Conservation (phyloP, 2,113 vertebrate genomes). For the Chauna torquata region DNA sequence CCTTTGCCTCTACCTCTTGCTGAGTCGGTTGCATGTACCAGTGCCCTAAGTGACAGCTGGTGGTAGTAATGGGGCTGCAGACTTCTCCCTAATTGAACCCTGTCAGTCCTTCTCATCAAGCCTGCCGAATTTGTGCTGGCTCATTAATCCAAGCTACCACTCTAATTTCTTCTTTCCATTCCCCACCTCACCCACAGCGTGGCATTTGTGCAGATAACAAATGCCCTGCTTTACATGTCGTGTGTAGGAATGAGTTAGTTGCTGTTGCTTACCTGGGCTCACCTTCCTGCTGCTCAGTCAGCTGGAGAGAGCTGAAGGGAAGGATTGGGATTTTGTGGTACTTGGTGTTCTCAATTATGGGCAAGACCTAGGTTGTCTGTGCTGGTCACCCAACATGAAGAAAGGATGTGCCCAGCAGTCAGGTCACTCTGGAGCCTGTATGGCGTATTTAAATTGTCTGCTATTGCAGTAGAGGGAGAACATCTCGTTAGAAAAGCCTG, state of each 20-base stretch:
- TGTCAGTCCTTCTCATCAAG: slow-evolving; percentile 61
- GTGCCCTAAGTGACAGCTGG: slow-evolving; percentile 56
- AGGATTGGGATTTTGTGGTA: not conserved
- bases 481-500: not conserved
- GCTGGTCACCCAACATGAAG: not conserved
- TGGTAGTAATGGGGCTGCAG: slow-evolving; percentile 65
- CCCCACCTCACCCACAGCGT: not conserved
- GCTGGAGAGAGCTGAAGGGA: not conserved
- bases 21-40: slow-evolving; percentile 3
- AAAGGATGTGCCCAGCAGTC: rapidly evolving
- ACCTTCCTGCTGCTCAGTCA: not conserved
- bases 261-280: slow-evolving; percentile 25
- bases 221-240: not conserved
- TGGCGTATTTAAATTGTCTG: not conserved
- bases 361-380: rapidly evolving
- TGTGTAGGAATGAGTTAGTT: slow-evolving; percentile 35
- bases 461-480: rapidly evolving
- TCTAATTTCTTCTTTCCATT: slow-evolving; percentile 19
- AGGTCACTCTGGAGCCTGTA: rapidly evolving
- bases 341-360: rapidly evolving
- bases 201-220: slow-evolving; percentile 6
- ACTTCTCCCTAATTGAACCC: slow-evolving; percentile 64
- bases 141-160: slow-evolving; percentile 68
- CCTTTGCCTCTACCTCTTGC: slow-evolving; percentile 38
- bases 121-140: slow-evolving; percentile 36